Conservation (phyloP, 2,113 vertebrate species). For the Athene noctua region DNA sequence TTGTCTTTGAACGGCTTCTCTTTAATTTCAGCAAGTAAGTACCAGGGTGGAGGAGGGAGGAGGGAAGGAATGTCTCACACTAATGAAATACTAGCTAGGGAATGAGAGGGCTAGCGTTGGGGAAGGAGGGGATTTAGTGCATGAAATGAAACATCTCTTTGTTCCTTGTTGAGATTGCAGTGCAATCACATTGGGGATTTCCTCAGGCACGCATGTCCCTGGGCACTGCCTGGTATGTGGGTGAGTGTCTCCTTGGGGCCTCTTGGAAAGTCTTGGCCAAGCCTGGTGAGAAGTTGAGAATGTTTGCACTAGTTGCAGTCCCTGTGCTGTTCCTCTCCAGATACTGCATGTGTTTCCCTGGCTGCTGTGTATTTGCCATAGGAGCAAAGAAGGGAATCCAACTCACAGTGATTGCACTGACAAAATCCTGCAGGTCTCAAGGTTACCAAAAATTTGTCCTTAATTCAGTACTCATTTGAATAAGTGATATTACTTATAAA, state of each 20-base stretch:
- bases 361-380: not conserved
- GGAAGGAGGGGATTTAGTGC: not conserved
- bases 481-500: fast-evolving
- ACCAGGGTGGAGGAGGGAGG: not conserved
- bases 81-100: not conserved
- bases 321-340: not conserved
- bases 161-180: not conserved
- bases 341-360: not conserved
- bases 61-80: not conserved
- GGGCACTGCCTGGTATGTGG: not conserved
- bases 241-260: not conserved
- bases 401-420: not conserved
- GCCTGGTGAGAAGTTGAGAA: not conserved
- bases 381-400: not conserved
- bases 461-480: not conserved
- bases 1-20: constrained; percentile 95
- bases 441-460: not conserved
- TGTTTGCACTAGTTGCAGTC: not conserved
- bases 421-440: not conserved
- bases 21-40: constrained; percentile 97
- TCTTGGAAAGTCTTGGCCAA: not conserved
- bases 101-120: not conserved
- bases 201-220: not conserved
- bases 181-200: not conserved
- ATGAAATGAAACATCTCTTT: not conserved